A percentile compares a stretch with the other conserved stretches of the same genome.
phyloP scores from a whole-genome alignment of 1,140 invertebrate species.

The Lethrus apterus region DNA sequence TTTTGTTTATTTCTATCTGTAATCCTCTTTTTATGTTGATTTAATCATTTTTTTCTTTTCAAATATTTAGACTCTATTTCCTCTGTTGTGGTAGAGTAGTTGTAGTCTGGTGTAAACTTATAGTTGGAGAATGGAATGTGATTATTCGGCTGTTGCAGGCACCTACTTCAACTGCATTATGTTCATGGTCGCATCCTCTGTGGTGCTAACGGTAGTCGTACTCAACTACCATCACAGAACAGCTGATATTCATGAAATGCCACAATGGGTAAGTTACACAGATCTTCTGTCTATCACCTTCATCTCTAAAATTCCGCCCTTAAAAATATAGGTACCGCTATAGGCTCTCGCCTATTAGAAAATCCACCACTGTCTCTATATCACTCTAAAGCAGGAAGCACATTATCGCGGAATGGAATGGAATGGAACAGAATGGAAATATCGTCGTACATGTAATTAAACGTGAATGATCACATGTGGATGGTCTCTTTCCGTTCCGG shows the following conservation, averaged over 20 bases:
- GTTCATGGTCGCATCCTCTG: slow-evolving; percentile 99
- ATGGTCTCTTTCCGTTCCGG: no score
- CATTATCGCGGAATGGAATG: no score
- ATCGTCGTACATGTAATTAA: no score
- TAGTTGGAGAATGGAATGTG: slow-evolving; percentile 1
- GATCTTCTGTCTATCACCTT: not conserved
- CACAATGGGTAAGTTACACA: slow-evolving; percentile 75
- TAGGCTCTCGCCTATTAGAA: not conserved
- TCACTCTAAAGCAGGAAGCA: no score
- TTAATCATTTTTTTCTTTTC: not conserved
- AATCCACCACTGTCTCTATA: no score
- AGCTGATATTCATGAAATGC: slow-evolving; percentile 95
- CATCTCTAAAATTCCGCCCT: not conserved
- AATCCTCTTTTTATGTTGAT: slow-evolving; percentile 11
- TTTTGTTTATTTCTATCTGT: not conserved
- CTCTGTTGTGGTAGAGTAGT: slow-evolving; percentile 19
- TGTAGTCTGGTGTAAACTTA: slow-evolving; percentile 1
- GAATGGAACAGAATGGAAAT: no score
- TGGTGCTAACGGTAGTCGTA: slow-evolving; percentile 95
- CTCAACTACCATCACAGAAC: slow-evolving; percentile 97
- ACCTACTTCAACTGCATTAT: slow-evolving; percentile 99
- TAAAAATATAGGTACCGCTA: not conserved
- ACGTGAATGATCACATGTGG: no score
- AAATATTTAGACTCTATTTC: not conserved
- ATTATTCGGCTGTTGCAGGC: slow-evolving; percentile 52